Conservation (phyloP, 2,113 vertebrate species). For the Laticauda laticaudata region DNA sequence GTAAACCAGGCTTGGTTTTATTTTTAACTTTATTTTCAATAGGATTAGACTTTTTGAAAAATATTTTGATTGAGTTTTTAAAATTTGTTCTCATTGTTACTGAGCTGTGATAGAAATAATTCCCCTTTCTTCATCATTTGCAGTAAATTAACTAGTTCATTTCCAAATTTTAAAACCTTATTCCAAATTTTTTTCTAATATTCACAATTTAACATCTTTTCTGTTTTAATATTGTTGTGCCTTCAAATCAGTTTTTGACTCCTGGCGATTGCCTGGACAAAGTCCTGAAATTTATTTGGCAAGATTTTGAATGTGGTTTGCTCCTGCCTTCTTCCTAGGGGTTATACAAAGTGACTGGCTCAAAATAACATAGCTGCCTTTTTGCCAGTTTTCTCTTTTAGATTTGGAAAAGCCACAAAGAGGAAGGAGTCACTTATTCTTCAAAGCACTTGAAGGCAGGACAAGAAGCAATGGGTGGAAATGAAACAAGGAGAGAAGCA, state of each 20-base stretch:
- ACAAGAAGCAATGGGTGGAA: neutral
- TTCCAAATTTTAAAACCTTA: neutral
- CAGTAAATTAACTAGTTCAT: neutral
- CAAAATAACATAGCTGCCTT: neutral
- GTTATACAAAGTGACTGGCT: neutral
- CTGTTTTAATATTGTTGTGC: neutral
- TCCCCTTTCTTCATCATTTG: neutral
- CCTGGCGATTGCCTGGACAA: neutral
- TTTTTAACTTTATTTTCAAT: neutral
- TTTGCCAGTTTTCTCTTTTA: neutral
- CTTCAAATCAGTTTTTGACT: neutral
- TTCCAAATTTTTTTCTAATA: neutral
- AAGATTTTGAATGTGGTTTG: neutral
- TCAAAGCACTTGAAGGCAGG: neutral
- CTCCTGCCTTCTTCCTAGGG: neutral
- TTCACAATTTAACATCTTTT: neutral
- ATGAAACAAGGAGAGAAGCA: neutral
- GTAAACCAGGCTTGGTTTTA: neutral
- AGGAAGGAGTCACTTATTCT: too few relatives aligned
- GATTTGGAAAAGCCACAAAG: neutral
- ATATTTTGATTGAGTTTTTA: neutral
- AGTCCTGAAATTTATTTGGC: neutral
- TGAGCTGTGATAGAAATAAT: neutral
- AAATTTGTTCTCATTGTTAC: neutral
- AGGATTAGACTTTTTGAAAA: neutral